Evolutionary conservation across 2,797 vertebrate species (phyloP), one percentile per base, ranked within the genome.

Genomic region (Epinephelus malabaricus): DNA sequence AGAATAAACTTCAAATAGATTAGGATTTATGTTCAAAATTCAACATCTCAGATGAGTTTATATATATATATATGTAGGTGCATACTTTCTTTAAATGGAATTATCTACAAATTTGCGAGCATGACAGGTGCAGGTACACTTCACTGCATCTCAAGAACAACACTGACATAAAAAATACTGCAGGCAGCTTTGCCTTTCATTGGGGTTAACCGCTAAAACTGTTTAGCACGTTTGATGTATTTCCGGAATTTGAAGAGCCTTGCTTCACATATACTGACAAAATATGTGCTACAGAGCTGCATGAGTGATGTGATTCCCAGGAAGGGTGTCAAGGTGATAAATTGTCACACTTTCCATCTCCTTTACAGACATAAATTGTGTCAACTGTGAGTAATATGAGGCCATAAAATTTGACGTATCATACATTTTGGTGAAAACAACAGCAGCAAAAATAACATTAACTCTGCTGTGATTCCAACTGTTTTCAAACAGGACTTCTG

Each of bases 361-460:
- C 71, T 85, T 76, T 74, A 25, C 66, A 78, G 76, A 83, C 77
- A 76, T 66, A 79, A 69, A 78, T 61, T 75, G 67, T 79, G 80
- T 84, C 84, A 84, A 63, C 45, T 67, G 62, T 87, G 87, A 89
- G 79, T 69, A 76, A 89, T 79, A 72, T 19, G 34, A 89, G 64
- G 73, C 69, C 61, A 79, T 81, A 75, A 61, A 79, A 69, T 34
- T 25, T 73, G 77, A 76, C 64, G 18, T 64, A 38, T 56, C 50
- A 51, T 70, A 69, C 72, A 75, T 85, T 82, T 82, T 47, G 69
- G 49, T 15, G 38, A 69, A 77, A 83, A 83, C 78, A 86, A 77
- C 47, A 73, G 53, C 27, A 77, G 34, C 23, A 62, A 71, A 76
- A 85, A 79, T 53, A 62, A 58, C 2, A 69, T 25, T 2, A 30